Base-by-base conservation (phyloP, 2,113 vertebrate genomes). In the Mesitornis unicolor region DNA sequence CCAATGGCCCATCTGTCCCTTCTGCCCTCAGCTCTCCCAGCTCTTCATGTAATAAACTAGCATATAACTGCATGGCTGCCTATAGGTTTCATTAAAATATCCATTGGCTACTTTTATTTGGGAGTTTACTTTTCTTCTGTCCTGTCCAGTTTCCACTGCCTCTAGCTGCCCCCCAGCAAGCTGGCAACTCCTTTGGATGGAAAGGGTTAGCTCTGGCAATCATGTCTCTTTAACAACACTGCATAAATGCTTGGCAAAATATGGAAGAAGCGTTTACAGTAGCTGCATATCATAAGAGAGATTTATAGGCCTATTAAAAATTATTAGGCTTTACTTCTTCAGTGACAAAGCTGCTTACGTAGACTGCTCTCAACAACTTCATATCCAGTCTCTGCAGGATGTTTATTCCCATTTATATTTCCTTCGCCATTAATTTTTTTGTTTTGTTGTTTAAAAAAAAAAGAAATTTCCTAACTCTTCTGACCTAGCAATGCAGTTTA, bases 301-400 rank as follows among this genome's bases (percentile, higher is more conserved):
- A 98, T 98, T 98, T 98, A 97, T 53, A 91, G 64, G 29, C 71
- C 93, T 91, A 88, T 97, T 97, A 96, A 97, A 97, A 97, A 96
- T 97, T 91, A 96, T 95, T 97, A 94, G 85, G 69, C 89, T 95
- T 96, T 96, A 87, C 56, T 89, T 35, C 80, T 93, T 90, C 88
- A 29, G 36, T 64, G 65, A 91, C 87, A 95, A 97, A 90, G 29
- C 65, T 75, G 84, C 60, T 96, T 95, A 82, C 93, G 87, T 42
- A 54, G 61, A 94, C 70, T 43, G 69, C 42, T 75, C 79, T 61
- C 0, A 0, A 83, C 13, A 43, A 70, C 95, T 95, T 96, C 88
- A 90, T 38, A 93, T 31, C 82, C 64, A 68, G 64, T 61, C 81
- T 71, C 64, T 86, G 83, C 43, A 87, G 70, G 43, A 79, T 87